Conservation (phyloP, 2,888 invertebrate genomes). For the Helleia helle region DNA sequence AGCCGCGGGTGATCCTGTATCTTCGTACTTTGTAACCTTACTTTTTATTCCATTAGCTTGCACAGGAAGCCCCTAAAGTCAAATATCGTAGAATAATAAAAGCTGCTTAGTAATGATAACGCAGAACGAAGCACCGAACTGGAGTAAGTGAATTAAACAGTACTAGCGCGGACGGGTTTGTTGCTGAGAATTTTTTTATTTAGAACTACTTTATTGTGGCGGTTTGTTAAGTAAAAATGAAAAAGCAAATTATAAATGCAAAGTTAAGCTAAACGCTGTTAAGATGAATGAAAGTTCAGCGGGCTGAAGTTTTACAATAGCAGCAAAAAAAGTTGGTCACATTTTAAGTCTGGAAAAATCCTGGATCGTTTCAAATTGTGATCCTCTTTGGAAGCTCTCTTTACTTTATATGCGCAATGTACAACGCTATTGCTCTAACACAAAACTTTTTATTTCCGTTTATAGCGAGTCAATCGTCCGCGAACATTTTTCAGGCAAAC, state of each 20-base stretch:
- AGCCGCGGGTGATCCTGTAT: conserved; percentile 67
- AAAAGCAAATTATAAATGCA: conserved; percentile 25
- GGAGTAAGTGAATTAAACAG: conserved; percentile 62
- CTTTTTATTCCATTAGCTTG: conserved; percentile 74
- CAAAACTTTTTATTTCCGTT: conserved; percentile 74
- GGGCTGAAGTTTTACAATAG: conserved; percentile 38
- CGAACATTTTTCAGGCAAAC: conserved; percentile 74
- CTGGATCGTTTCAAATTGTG: conserved; percentile 51
- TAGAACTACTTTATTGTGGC: background rate
- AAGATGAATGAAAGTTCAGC: conserved; percentile 28
- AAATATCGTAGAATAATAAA: conserved; percentile 72
- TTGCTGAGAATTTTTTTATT: background rate
- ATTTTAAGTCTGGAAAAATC: conserved; percentile 45
- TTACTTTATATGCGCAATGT: conserved; percentile 65
- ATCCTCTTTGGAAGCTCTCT: conserved; percentile 50
- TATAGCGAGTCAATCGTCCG: conserved; percentile 73
- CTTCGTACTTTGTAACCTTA: conserved; percentile 73
- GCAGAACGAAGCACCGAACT: conserved; percentile 52
- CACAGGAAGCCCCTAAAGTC: conserved; percentile 68
- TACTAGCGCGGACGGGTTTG: conserved; percentile 40
- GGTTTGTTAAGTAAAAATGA: conserved; percentile 12
- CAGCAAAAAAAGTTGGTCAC: conserved; percentile 46
- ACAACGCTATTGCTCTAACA: conserved; percentile 67
- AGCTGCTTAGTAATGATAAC: conserved; percentile 72
- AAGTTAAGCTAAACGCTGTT: conserved; percentile 26